These are phyloP conservation scores for Lepidotrigona ventralis DNA, from an alignment of 1,140 invertebrate species.

Conservation along the genomic window DNA sequence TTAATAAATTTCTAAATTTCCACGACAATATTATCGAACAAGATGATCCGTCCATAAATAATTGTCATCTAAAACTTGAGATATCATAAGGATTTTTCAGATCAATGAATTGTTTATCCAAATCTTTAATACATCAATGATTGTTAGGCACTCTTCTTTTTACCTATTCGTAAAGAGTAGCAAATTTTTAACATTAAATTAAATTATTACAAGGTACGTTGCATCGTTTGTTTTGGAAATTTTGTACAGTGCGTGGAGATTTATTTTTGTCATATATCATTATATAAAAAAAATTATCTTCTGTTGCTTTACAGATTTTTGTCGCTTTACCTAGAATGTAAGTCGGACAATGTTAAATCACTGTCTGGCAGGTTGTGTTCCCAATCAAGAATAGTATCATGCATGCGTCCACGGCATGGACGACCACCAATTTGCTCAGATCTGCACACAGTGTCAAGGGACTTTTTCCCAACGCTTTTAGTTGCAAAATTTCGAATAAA, in stretches of 20 bases:
- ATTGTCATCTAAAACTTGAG: constrained; percentile 44
- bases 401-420: constrained; percentile 90
- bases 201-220: not conserved
- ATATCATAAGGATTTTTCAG: constrained; percentile 22
- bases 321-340: constrained; percentile 89
- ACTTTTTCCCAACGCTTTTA: constrained; percentile 95
- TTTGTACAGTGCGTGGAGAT: not conserved
- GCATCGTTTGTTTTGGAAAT: not conserved
- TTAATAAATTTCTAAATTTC: not conserved
- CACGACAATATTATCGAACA: not conserved
- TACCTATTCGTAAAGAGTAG: constrained; percentile 32
- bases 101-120: constrained; percentile 23
- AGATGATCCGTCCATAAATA: constrained; percentile 38
- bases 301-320: not conserved
- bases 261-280: not conserved
- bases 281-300: not conserved
- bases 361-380: constrained; percentile 95
- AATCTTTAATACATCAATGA: constrained; percentile 35
- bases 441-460: constrained; percentile 88
- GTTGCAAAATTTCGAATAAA: constrained; percentile 90
- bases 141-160: constrained; percentile 29
- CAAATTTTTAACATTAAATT: constrained; percentile 28
- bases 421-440: constrained; percentile 83
- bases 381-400: constrained; percentile 99
- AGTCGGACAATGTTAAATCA: constrained; percentile 92